These are phyloP conservation scores for Crotalus horridus DNA, from an alignment of 2,113 vertebrate genomes.

Conservation along the genomic window DNA sequence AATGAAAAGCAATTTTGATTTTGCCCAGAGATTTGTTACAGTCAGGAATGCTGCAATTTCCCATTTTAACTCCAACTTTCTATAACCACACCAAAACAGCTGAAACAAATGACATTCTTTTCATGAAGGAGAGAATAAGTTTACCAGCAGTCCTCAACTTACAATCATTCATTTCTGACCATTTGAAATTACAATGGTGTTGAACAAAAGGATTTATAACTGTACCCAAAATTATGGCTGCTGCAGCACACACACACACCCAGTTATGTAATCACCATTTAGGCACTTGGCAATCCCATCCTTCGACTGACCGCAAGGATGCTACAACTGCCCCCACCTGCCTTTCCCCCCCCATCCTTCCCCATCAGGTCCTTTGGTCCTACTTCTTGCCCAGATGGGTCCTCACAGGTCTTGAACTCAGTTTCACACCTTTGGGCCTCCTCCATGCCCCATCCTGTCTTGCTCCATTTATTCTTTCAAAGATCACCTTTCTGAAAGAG, in stretches of 20 bases:
- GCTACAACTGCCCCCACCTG: background rate
- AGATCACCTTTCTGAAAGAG: background rate
- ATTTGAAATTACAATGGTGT: background rate
- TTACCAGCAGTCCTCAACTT: background rate
- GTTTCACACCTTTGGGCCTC: background rate
- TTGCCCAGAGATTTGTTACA: conserved; percentile 45
- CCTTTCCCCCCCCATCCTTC: background rate
- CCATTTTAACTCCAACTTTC: conserved; percentile 48
- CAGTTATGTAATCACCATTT: background rate
- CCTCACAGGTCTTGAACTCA: background rate
- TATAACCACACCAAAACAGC: conserved; percentile 28
- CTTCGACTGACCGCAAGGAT: background rate
- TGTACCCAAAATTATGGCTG: background rate
- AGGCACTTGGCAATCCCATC: background rate
- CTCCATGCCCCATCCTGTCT: background rate
- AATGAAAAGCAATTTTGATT: conserved; percentile 53
- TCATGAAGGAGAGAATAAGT: background rate
- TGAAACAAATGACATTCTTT: conserved; percentile 17
- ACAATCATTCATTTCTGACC: background rate
- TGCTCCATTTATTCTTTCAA: background rate
- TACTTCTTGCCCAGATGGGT: background rate
- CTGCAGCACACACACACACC: background rate
- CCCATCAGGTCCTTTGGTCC: background rate
- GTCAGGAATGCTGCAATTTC: conserved; percentile 34
- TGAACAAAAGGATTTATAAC: background rate